Evolutionary conservation across 2,888 invertebrate genomes (phyloP).

Genomic region (Scaptomyza polygonia): DNA sequence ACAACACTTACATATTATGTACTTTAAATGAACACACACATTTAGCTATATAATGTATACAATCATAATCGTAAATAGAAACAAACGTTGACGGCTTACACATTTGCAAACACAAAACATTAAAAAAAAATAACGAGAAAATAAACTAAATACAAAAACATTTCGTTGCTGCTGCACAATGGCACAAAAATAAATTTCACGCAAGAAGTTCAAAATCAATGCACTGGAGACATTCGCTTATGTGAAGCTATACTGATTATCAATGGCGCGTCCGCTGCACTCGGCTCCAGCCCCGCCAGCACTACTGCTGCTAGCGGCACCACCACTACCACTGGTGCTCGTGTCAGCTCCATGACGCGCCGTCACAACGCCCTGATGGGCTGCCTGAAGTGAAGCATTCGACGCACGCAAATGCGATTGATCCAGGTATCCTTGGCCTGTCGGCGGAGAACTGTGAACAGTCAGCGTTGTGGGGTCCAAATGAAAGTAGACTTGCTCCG

Average conservation of each 20-base stretch:
- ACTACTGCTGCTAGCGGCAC: constrained; percentile 16
- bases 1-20: constrained; percentile 67
- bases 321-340: constrained; percentile 17
- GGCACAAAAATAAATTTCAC: constrained; percentile 74
- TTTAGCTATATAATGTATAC: constrained; percentile 75
- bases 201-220: constrained; percentile 51
- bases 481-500: constrained; percentile 75
- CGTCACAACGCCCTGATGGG: constrained; percentile 36
- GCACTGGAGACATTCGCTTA: constrained; percentile 73
- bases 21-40: constrained; percentile 79
- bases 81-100: constrained; percentile 45
- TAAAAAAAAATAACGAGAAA: constrained; percentile 3
- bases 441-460: constrained; percentile 59
- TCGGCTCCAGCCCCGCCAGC: constrained; percentile 43
- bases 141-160: constrained; percentile 49
- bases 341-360: constrained; percentile 44
- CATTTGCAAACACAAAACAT: constrained; percentile 25
- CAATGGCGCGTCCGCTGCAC: constrained; percentile 87
- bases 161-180: constrained; percentile 55
- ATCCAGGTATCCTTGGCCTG: constrained; percentile 62
- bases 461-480: constrained; percentile 73
- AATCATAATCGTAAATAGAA: constrained; percentile 67
- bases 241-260: constrained; percentile 93
- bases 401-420: constrained; percentile 76
- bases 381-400: constrained; percentile 74